phyloP scores from a whole-genome alignment of 2,888 invertebrate species.

The Harmothoe impar region DNA sequence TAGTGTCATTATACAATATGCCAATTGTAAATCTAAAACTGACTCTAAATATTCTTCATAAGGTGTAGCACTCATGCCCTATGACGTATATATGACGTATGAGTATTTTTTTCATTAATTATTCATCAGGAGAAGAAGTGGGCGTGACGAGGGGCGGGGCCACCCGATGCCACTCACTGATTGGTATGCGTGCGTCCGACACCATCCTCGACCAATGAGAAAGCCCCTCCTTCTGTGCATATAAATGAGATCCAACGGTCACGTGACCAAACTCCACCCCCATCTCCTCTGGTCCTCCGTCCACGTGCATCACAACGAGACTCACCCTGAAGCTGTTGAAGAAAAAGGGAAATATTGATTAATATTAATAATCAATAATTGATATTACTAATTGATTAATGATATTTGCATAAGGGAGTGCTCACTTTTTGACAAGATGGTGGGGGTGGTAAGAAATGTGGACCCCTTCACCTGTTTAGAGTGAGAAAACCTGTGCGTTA shows the following conservation, averaged over 20 bases:
- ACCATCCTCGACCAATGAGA: slow-evolving; percentile 82
- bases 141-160: slow-evolving; percentile 2
- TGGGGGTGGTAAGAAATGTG: not conserved
- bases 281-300: slow-evolving; percentile 66
- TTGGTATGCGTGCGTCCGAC: slow-evolving; percentile 73
- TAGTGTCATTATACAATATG: too few species aligned
- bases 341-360: not conserved
- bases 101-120: not conserved
- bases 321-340: not conserved
- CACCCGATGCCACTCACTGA: slow-evolving; percentile 40
- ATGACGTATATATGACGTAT: not conserved
- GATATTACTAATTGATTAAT: too few species aligned
- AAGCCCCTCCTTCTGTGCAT: slow-evolving; percentile 79
- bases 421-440: too few species aligned
- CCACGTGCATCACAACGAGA: not conserved
- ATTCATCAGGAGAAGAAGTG: not conserved
- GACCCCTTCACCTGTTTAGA: too few species aligned
- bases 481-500: too few species aligned
- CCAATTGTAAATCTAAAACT: too few species aligned
- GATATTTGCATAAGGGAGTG: too few species aligned
- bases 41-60: too few species aligned
- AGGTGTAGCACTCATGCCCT: not conserved
- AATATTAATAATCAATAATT: too few species aligned
- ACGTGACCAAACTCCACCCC: slow-evolving; percentile 76
- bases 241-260: slow-evolving; percentile 81